Percentiles rank a stretch among this genome's conserved stretches.
Evolutionary conservation across 2,888 invertebrate genomes (phyloP).

Genomic region (Tenthredo scrophulariae): DNA sequence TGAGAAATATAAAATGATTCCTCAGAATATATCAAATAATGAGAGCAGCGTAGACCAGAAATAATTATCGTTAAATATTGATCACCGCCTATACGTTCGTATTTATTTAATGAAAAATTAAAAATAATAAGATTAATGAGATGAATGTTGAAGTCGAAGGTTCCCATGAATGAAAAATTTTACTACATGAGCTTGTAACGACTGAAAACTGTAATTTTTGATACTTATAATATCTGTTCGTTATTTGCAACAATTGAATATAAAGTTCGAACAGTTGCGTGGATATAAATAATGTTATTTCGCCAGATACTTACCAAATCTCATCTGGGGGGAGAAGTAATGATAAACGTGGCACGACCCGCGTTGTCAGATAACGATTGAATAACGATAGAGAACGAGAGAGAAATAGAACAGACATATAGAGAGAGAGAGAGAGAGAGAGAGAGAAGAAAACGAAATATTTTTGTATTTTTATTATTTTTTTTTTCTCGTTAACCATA

Average conservation of each 20-base stretch:
- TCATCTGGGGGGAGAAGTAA: not conserved
- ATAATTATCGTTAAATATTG: not conserved
- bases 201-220: not conserved
- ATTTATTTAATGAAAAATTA: not conserved
- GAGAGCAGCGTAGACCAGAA: not conserved
- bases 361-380: not conserved
- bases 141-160: too few species aligned
- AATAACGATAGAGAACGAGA: not conserved
- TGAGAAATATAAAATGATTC: conserved; percentile 75
- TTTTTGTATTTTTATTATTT: conserved; percentile 28
- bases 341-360: not conserved
- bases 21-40: not conserved
- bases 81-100: not conserved
- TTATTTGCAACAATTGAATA: not conserved
- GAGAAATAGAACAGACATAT: not conserved
- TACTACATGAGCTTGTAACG: not conserved
- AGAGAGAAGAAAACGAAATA: not conserved
- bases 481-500: conserved; percentile 14
- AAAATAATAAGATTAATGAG: not conserved
- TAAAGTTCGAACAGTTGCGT: not conserved
- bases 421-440: not conserved
- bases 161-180: too few species aligned
- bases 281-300: not conserved
- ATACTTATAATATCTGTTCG: too few species aligned
- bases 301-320: not conserved